Evolutionary conservation across 2,888 invertebrate species (phyloP).

Genomic region (Meloe dianella): DNA sequence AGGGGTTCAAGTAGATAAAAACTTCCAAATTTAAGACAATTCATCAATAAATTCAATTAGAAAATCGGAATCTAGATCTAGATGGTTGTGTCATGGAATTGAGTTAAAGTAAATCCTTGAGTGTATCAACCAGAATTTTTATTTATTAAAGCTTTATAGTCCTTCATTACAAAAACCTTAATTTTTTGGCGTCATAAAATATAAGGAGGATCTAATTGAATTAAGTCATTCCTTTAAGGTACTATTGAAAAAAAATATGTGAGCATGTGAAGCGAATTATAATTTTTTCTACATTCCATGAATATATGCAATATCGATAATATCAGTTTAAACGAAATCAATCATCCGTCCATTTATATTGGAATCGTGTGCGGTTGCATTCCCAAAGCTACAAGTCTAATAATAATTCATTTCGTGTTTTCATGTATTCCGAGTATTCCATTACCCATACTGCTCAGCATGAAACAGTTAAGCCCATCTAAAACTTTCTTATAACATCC

Average conservation of each 20-base stretch:
- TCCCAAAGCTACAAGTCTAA: slow-evolving; percentile 41
- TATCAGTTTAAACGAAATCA: slow-evolving; percentile 34
- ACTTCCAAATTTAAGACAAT: too few relatives aligned
- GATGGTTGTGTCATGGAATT: too few relatives aligned
- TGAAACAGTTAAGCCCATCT: slow-evolving; percentile 47
- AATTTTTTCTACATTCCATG: slow-evolving; percentile 18
- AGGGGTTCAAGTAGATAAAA: too few relatives aligned
- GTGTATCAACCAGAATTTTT: too few relatives aligned
- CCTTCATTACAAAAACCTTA: not conserved
- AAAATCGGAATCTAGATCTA: too few relatives aligned
- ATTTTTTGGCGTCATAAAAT: not conserved
- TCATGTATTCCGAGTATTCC: slow-evolving; percentile 37
- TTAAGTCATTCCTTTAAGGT: slow-evolving; percentile 31
- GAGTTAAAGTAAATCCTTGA: too few relatives aligned
- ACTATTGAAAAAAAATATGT: slow-evolving; percentile 24
- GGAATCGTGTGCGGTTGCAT: slow-evolving; percentile 32
- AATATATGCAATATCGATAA: slow-evolving; percentile 16
- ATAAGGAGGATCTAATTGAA: not conserved
- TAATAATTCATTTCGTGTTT: slow-evolving; percentile 56
- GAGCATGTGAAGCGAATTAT: slow-evolving; percentile 20
- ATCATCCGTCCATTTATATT: slow-evolving; percentile 46
- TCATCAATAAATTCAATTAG: too few relatives aligned
- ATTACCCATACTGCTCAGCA: slow-evolving; percentile 26
- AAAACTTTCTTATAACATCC: slow-evolving; percentile 50
- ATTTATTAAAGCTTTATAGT: not conserved